Base-by-base conservation (phyloP, 2,888 invertebrate genomes). In the Phalangium opilio region DNA sequence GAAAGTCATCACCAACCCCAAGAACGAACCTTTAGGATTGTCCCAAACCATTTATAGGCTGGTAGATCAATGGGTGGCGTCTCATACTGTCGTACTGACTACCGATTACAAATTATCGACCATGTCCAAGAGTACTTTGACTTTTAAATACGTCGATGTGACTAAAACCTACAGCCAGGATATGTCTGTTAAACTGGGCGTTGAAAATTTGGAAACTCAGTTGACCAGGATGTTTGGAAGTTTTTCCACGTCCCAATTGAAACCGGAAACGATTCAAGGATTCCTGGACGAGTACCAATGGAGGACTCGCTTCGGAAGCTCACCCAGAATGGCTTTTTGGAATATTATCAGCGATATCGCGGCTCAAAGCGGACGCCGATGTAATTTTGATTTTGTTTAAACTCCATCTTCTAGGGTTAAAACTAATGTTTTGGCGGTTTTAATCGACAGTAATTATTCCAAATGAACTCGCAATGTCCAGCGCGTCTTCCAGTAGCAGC, bases 271-370 rank as follows among this genome's bases (percentile, higher is more conserved):
- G 63, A 85, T 89, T 59, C 89, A 89, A 64, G 85, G 86, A 64
- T 87, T 87, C 65, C 68, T 89, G 54, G 87, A 89, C 63, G 89
- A 89, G 62, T 67, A 89, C 15, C 80, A 85, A 11, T 89, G 89
- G 87, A 73, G 89, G 48, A 87, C 89, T 64, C 78, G 81, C 61
- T 87, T 77, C 62, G 87, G 86, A 0, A 73, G 76, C 3, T 78
- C 81, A 0, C 77, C 86, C 0, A 34, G 40, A n/a, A 42, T 33
- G 34, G 41, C 50, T 38, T 54, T 54, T 49, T 39, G 34, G 34
- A 41, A 44, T 17, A 53, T 54, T 14, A 43, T 54, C 32, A 44
- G 45, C 18, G 49, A 51, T 35, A 52, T 50, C 8, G 34, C 32
- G 4, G 15, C 27, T 15, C 38, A 45, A 15, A 33, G 34, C 17